Evolutionary conservation across 1,140 invertebrate genomes (phyloP).

Genomic region (Dermatophagoides farinae): DNA sequence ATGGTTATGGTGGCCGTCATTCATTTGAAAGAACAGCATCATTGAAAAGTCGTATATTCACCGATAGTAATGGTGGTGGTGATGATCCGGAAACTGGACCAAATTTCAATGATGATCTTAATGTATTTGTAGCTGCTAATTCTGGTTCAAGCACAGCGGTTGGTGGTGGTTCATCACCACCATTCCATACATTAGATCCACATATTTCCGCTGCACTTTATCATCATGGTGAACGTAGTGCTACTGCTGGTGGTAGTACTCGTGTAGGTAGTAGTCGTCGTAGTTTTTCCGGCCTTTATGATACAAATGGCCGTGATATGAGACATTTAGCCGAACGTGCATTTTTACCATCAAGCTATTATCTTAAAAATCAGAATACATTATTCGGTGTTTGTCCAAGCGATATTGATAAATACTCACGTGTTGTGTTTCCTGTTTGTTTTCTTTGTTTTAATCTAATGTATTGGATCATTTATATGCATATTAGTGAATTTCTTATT

Average conservation of each 20-base stretch:
- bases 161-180: neutral
- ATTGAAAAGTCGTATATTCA: neutral
- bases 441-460: slow-evolving; percentile 26
- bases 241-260: neutral
- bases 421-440: slow-evolving; percentile 24
- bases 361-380: slow-evolving; percentile 48
- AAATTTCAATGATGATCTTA: slow-evolving; percentile 5
- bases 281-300: neutral
- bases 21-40: neutral
- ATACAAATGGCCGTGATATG: too few relatives aligned
- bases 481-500: slow-evolving; percentile 20
- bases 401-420: slow-evolving; percentile 26
- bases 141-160: neutral
- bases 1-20: neutral
- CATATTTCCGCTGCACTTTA: neutral
- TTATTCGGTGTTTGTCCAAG: slow-evolving; percentile 37
- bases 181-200: neutral
- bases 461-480: slow-evolving; percentile 27
- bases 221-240: neutral
- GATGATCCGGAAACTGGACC: neutral
- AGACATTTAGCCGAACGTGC: too few relatives aligned
- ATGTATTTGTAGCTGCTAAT: neutral
- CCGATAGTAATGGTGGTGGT: neutral
- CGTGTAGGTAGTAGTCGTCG: neutral
- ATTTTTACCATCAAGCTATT: neutral